Base-by-base conservation (phyloP, 2,888 invertebrate species). In the Agrotis ipsilon region DNA sequence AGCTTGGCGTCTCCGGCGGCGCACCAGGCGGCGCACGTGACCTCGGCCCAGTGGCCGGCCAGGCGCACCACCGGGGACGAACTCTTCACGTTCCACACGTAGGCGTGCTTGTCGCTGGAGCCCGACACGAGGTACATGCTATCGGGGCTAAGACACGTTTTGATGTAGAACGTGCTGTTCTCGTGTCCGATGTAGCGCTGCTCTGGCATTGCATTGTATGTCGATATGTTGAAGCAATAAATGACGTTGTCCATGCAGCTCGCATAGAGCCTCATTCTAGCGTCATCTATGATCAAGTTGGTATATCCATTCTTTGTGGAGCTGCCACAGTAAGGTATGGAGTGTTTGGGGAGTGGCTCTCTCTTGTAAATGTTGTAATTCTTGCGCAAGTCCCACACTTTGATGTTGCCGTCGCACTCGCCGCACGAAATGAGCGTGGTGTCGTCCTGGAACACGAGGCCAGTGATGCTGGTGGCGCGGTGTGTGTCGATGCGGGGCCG, bases 211-310 rank as follows among this genome's bases (percentile, higher is more conserved):
- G 97, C 92, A 87, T 96, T 95, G 90, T 97, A 98, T 0, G 98
- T 97, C 3, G 97, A 96, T 65, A 98, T 94, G 90, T 99, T 98
- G 91, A 98, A 99, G 89, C 98, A 97, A 91, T 99, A 99, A 75
- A 99, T 98, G 59, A 97, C 97, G 89, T 98, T 97, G 91, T 99
- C 98, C 96, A 98, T 98, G 92, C 98, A 98, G 92, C 97, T 98
- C 11, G 98, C 99, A 93, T 98, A 99, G 6, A 99, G 92, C 32
- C 97, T 96, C 48, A 97, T 94, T 39, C 97, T 94, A 3, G 97
- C 95, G 14, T 97, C 97, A 90, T 98, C 98, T 72, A 98, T 96
- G 21, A 97, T 92, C 16, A 99, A 93, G 88, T 98, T 98, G 9
- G 98, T 98, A 91, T 98, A 98, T 0, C 98, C 98, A 86, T 97